Evolutionary conservation across 2,113 vertebrate genomes (phyloP).

Genomic region (Hassar affinis): DNA sequence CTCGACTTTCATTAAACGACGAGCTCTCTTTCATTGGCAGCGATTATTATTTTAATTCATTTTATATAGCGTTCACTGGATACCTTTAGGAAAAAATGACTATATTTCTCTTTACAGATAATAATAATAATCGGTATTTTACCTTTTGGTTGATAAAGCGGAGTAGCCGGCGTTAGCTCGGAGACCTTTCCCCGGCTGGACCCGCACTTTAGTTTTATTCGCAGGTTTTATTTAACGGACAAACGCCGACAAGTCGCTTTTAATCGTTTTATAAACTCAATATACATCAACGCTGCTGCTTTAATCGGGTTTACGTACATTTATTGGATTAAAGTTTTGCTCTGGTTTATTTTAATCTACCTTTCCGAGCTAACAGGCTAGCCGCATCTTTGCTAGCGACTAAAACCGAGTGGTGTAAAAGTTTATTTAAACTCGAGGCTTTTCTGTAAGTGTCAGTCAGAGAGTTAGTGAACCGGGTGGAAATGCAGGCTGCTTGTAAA

Average conservation of each 20-base stretch:
- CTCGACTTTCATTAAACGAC: constrained; percentile 23
- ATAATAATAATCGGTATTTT: not conserved
- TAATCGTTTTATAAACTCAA: not conserved
- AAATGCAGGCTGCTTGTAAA: not conserved
- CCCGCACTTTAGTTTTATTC: not conserved
- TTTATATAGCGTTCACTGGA: not conserved
- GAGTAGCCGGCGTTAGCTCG: not conserved
- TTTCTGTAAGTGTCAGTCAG: not conserved
- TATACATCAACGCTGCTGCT: not conserved
- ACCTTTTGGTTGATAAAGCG: not conserved
- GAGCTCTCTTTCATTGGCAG: not conserved
- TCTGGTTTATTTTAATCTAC: not conserved
- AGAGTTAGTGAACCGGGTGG: not conserved
- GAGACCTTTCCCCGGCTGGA: not conserved
- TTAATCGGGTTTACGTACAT: not conserved
- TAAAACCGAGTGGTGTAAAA: not conserved
- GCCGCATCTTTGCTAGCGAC: not conserved
- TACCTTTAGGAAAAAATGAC: not conserved
- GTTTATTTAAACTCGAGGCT: no score
- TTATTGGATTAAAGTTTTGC: not conserved
- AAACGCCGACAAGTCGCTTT: not conserved
- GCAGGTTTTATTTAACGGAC: not conserved
- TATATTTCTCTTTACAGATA: not conserved
- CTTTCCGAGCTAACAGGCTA: constrained; percentile 28
- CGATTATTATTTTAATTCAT: not conserved